phyloP scores from a whole-genome alignment of 2,797 vertebrate species.

The Takifugu rubripes region DNA sequence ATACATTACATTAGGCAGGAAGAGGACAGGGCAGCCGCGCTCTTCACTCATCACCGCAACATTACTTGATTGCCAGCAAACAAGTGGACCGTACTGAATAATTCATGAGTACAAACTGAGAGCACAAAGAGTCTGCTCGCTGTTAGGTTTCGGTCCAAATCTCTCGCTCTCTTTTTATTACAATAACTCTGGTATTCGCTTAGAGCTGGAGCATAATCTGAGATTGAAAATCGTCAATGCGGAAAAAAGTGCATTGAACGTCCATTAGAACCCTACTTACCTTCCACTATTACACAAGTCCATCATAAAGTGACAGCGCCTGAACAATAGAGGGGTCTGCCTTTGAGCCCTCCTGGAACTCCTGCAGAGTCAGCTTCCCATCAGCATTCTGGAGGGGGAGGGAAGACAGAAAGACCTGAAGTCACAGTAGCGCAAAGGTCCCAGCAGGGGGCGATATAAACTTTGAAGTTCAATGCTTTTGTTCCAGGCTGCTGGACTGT shows the following conservation, averaged over 20 bases:
- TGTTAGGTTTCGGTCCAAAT: slow-evolving; percentile 30
- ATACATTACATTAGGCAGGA: slow-evolving; percentile 45
- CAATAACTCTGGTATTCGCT: slow-evolving; percentile 1
- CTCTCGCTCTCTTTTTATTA: too few relatives aligned
- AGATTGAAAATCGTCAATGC: slow-evolving; percentile 20
- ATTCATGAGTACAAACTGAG: slow-evolving; percentile 66
- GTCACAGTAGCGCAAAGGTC: slow-evolving; percentile 7
- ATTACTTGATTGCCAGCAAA: slow-evolving; percentile 69
- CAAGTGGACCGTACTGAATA: slow-evolving; percentile 66
- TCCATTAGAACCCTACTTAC: slow-evolving; percentile 51
- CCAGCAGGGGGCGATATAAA: slow-evolving; percentile 63
- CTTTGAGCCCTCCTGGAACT: slow-evolving; percentile 98
- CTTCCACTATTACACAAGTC: slow-evolving; percentile 84
- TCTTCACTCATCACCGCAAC: slow-evolving; percentile 52
- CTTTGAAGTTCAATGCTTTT: slow-evolving; percentile 18
- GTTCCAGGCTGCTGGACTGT: slow-evolving; percentile 29
- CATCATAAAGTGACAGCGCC: slow-evolving; percentile 92
- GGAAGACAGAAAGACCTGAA: slow-evolving; percentile 21
- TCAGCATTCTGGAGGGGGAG: slow-evolving; percentile 86
- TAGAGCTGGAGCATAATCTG: slow-evolving; percentile 8
- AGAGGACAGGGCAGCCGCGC: slow-evolving; percentile 41
- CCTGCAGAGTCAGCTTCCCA: slow-evolving; percentile 96
- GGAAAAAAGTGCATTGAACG: slow-evolving; percentile 18
- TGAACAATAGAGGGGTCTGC: slow-evolving; percentile 98
- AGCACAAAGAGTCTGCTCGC: slow-evolving; percentile 23